A percentile compares a stretch with the other conserved stretches of the same genome.
Conservation (phyloP, 2,888 invertebrate genomes). For the Tupiocoris notatus region DNA sequence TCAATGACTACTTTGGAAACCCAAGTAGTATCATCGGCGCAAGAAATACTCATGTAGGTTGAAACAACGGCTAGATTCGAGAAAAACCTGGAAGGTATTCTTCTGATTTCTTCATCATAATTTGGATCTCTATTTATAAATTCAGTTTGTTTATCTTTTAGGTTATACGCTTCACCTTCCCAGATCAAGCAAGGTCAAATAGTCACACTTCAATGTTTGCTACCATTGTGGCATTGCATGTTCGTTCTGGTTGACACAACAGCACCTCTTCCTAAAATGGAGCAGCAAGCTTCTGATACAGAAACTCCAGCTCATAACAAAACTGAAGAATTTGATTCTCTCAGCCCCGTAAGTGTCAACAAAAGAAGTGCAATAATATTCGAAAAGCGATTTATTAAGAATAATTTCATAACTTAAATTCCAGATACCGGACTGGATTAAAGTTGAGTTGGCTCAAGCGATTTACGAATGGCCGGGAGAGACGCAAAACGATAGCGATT, state of each 20-base stretch:
- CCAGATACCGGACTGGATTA: slow-evolving; percentile 55
- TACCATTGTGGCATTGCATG: slow-evolving; percentile 60
- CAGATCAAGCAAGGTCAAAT: slow-evolving; percentile 59
- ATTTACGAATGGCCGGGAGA: slow-evolving; percentile 51
- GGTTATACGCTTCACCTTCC: slow-evolving; percentile 59
- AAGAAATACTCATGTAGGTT: slow-evolving; percentile 60
- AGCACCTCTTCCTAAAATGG: slow-evolving; percentile 55
- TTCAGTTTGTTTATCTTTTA: slow-evolving; percentile 52
- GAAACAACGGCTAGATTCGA: no score
- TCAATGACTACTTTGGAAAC: slow-evolving; percentile 52
- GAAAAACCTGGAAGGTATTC: no score
- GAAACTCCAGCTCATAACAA: slow-evolving; percentile 27
- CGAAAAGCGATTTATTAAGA: not conserved
- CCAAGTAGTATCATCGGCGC: slow-evolving; percentile 56
- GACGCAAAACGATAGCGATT: not conserved
- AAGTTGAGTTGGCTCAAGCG: slow-evolving; percentile 53
- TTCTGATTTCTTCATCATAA: no score
- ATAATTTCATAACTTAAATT: slow-evolving; percentile 37
- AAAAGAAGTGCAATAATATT: no score
- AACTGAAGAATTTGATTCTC: slow-evolving; percentile 46
- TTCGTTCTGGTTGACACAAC: slow-evolving; percentile 65
- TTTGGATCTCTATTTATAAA: no score
- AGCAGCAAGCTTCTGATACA: slow-evolving; percentile 38
- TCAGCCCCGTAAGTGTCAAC: slow-evolving; percentile 49
- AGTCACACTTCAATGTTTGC: slow-evolving; percentile 59